Evolutionary conservation across 2,888 invertebrate genomes (phyloP).

Genomic region (Plemyria rubiginata): DNA sequence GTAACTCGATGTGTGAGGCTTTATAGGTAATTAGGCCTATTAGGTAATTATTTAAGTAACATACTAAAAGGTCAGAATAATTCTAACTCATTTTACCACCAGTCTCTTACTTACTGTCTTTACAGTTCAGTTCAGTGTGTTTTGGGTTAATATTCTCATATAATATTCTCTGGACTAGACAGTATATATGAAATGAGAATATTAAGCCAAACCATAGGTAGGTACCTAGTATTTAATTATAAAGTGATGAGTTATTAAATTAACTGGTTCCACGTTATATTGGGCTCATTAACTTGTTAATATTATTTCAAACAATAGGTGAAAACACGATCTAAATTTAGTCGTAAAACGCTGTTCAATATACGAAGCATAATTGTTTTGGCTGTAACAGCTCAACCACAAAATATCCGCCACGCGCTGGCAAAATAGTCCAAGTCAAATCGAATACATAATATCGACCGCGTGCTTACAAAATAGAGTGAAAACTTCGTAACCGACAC

Average conservation of each 20-base stretch:
- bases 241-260: background rate
- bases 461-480: slow-evolving; percentile 12
- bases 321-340: slow-evolving; percentile 5
- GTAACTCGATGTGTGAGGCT: no score
- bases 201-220: background rate
- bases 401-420: slow-evolving; percentile 4
- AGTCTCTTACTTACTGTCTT: no score
- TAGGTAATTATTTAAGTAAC: no score
- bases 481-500: slow-evolving; percentile 26
- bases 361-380: slow-evolving; percentile 8
- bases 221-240: background rate
- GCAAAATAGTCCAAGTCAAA: slow-evolving; percentile 9
- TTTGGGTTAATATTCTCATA: no score
- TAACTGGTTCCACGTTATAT: background rate
- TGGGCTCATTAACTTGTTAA: background rate
- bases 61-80: no score
- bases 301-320: slow-evolving; percentile 1
- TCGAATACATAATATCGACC: slow-evolving; percentile 13
- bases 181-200: background rate
- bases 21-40: no score
- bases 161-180: no score
- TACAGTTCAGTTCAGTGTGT: no score
- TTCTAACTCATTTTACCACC: no score
- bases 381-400: background rate
- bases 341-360: slow-evolving; percentile 6